Base-by-base conservation (phyloP, 35 echinoderm and acorn worm genomes). In the Acanthaster planci region DNA sequence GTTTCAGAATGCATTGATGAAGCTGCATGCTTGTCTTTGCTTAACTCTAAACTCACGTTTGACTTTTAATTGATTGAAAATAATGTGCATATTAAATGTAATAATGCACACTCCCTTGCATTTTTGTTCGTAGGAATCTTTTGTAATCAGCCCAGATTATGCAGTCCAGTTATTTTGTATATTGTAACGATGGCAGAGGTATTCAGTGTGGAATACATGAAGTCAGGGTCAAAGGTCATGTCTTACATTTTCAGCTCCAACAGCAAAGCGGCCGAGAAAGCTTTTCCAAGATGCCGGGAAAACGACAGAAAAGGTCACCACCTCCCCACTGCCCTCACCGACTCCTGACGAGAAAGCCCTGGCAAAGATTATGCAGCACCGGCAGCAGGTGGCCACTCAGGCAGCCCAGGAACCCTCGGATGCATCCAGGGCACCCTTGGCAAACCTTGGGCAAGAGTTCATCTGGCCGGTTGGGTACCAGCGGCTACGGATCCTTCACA, bases 251-350 rank as follows among this genome's bases (percentile, higher is more conserved):
- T n/a, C 39, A 40, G 44, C 40, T 64, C 30, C 32, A 19, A 84
- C 57, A 21, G 22, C 30, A 50, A 77, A 34, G 26, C 51, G 27
- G 50, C 35, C 37, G 21, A 22, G 72, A 23, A 37, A 35, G n/a
- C 26, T 81, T 52, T 81, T 87, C 51, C 37, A 2, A 0, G 12
- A 64, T 9, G 36, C 60, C 50, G 57, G 76, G 10, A 40, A 91
- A 8, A 18, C 56, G 30, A 36, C 38, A 0, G 77, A 89, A 31
- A 86, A 94, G 34, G 82, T 88, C 78, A 86, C 91, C 50, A 99
- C 93, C 76, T 94, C 96, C 12, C 96, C 96, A 37, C 96, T 92
- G 22, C 50, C 92, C 19, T 91, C 96, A 16, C 92, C 96, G 77
- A 60, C 89, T 21, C 78, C 89, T 8, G 86, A 85, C 26, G 86